Evolutionary conservation across 2,888 invertebrate species (phyloP), one percentile per base, ranked within the genome.

Genomic region (Eutolmus rufibarbis): DNA sequence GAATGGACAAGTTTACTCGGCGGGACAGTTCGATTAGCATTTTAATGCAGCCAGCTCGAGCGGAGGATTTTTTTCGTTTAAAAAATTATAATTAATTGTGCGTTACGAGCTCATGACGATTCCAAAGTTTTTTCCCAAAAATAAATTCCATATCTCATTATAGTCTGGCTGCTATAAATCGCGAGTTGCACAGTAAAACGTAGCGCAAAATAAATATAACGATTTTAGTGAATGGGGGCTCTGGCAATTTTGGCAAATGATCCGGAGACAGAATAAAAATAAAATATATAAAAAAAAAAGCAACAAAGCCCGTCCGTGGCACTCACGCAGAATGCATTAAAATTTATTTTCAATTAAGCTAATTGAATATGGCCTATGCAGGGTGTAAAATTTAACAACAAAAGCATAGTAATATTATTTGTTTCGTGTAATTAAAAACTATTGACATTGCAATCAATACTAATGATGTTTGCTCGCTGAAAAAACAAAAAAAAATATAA

Each of bases 281-380:
- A 66, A 31, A 57, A 28, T 56, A 16, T 56, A 19, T 56, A 56
- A n/a, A 56, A 56, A 66, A 66, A 66, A 66, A 66, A 23, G 9
- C 57, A 57, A 66, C 66, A 66, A 66, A 12, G 66, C 23, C 28
- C 31, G 28, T 51, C 23, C n/a, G n/a, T 46, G 51, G 79, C 28
- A 28, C 28, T 82, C 34, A 82, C 12, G 46, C n/a, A 23, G 57
- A 57, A 82, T 66, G 66, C 82, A 82, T 82, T 81, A 82, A 82
- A 82, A 82, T 82, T 82, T 82, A 82, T 82, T 82, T 82, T 82
- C 82, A 82, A 82, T 82, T 82, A 82, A 56, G 82, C 82, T 82
- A 82, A 82, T 82, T 82, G 82, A 66, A 82, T 66, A 37, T n/a
- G 51, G 37, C 31, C 28, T 8, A 28, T 51, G 37, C 57, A 37